These are phyloP conservation scores for Dryocosmus kuriphilus DNA, from an alignment of 2,888 invertebrate genomes.

Conservation along the genomic window DNA sequence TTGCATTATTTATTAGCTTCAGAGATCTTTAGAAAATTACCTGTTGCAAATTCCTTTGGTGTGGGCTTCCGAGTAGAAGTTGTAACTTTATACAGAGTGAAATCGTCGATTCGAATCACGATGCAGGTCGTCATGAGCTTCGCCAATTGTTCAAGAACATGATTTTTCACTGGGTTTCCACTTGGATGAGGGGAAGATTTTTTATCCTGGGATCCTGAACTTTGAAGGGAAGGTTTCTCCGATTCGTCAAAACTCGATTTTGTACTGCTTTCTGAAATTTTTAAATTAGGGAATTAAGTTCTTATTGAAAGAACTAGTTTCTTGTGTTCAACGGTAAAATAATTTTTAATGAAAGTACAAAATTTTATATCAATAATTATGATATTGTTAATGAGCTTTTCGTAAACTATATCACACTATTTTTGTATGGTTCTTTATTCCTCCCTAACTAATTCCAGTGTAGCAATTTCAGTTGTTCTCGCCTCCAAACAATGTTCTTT, in stretches of 20 bases:
- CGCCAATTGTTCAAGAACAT: constrained; percentile 86
- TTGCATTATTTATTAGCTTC: neutral
- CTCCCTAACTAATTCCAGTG: too few species aligned
- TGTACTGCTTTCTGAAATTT: constrained; percentile 54
- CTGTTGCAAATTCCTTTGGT: constrained; percentile 89
- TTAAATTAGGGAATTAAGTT: constrained; percentile 10
- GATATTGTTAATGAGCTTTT: too few species aligned
- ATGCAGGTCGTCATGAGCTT: constrained; percentile 96
- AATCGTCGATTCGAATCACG: constrained; percentile 93
- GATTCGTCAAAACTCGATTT: constrained; percentile 65
- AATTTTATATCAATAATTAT: too few species aligned
- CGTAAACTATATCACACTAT: too few species aligned
- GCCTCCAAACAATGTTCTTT: too few species aligned
- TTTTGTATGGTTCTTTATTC: too few species aligned
- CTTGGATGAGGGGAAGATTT: constrained; percentile 68
- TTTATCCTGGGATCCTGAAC: constrained; percentile 64
- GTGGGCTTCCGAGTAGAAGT: constrained; percentile 86
- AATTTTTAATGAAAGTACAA: too few species aligned
- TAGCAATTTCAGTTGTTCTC: too few species aligned
- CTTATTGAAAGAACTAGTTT: too few species aligned
- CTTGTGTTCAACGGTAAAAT: too few species aligned
- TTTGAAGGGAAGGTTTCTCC: constrained; percentile 64
- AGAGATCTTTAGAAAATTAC: constrained; percentile 75
- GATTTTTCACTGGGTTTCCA: constrained; percentile 82
- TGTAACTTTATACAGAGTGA: constrained; percentile 91